phyloP scores from a whole-genome alignment of 2,888 invertebrate species.

The Callosobruchus maculatus region DNA sequence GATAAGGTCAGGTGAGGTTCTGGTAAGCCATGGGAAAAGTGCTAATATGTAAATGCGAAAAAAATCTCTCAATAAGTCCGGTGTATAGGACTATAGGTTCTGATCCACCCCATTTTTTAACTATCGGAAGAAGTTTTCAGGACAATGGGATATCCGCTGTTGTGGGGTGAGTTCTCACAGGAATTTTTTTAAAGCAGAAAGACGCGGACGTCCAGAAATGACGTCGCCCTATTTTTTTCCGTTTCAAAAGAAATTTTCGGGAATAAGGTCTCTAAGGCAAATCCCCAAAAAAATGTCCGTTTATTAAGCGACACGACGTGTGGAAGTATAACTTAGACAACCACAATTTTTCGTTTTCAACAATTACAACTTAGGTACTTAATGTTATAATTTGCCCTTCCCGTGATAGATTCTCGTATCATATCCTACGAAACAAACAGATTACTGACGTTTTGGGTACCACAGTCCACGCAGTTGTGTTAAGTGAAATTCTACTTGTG shows the following conservation, averaged over 20 bases:
- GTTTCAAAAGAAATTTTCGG: not conserved
- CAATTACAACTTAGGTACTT: too few relatives aligned
- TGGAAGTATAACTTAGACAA: too few relatives aligned
- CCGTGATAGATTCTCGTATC: too few relatives aligned
- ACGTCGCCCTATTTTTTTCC: not conserved
- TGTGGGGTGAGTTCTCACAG: not conserved
- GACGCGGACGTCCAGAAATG: not conserved
- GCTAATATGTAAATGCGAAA: not conserved
- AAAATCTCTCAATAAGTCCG: not conserved
- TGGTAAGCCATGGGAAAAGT: conserved; percentile 2
- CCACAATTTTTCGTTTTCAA: too few relatives aligned
- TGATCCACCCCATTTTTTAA: not conserved
- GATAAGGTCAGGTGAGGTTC: conserved; percentile 7
- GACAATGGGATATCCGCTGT: not conserved
- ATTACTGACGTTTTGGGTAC: too few relatives aligned
- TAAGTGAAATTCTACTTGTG: too few relatives aligned
- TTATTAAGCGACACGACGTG: too few relatives aligned
- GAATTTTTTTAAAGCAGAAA: not conserved
- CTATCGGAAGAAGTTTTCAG: not conserved
- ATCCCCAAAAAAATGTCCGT: too few relatives aligned
- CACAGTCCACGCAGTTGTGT: too few relatives aligned
- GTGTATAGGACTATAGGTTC: not conserved
- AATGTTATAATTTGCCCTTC: too few relatives aligned
- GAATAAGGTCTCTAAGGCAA: too few relatives aligned
- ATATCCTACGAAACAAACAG: too few relatives aligned